Base-by-base conservation (phyloP, 2,113 vertebrate species). In the Cebus imitator region DNA sequence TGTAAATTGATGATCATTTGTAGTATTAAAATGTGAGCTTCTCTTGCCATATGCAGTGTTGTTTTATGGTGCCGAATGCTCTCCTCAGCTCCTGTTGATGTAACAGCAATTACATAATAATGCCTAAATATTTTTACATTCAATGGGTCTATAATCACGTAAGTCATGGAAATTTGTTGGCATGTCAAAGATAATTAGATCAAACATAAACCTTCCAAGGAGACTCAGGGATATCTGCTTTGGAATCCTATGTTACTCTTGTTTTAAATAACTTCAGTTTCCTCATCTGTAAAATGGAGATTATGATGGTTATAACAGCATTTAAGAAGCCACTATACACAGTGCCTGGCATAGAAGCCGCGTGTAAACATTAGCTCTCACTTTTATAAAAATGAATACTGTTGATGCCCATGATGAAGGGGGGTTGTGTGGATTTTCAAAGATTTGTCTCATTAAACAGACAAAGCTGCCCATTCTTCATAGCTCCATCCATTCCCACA, bases 41-140 rank as follows among this genome's bases (percentile, higher is more conserved):
- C 55, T 80, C 43, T 92, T 87, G 50, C 35, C 76, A 85, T 43
- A 21, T 72, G 5, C n/a, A 84, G n/a, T 55, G n/a, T 50, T 93
- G 73, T 3, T 50, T 55, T 32, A 43, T 25, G 37, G 18, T 50
- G 2, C 27, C 57, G 1, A 93, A 70, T 72, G 17, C 9, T 87
- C n/a, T 94, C 61, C 61, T 45, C 23, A 12, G 6, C 14, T 90
- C 80, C 83, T 83, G 52, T 32, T 91, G 73, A 87, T 45, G 43
- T 84, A 92, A 93, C 1, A 91, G 45, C 48, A 84, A 81, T 70
- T 84, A 43, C 83, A 32, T 35, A 89, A 85, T 43, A 68, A 82
- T 68, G 68, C 75, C 50, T 92, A 94, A 90, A 96, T 87, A 57
- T 92, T 81, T 72, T 84, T 50, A n/a, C 58, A 85, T 37, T 61